Conservation (phyloP, 1,140 invertebrate genomes). For the Drosophila hydei region DNA sequence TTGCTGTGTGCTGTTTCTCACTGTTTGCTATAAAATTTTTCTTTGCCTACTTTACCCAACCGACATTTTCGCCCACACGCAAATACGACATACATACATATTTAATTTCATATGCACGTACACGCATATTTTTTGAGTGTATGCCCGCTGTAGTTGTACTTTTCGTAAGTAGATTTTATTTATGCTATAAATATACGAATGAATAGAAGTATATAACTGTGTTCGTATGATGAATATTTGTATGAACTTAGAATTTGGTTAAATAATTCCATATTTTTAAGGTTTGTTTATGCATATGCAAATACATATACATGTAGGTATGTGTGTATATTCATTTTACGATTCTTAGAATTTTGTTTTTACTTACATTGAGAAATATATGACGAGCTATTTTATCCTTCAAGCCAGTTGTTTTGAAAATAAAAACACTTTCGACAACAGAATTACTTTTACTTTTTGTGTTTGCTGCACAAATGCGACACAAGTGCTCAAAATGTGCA, state of each 20-base stretch:
- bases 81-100: no score
- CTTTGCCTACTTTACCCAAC: slow-evolving; percentile 51
- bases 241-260: no score
- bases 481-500: slow-evolving; percentile 74
- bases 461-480: slow-evolving; percentile 77
- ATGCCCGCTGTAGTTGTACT: neutral
- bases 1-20: slow-evolving; percentile 21
- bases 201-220: no score
- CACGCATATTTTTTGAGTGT: slow-evolving; percentile 1
- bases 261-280: no score
- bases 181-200: neutral
- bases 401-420: slow-evolving; percentile 70
- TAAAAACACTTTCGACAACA: slow-evolving; percentile 75
- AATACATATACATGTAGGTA: no score
- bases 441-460: slow-evolving; percentile 79
- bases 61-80: slow-evolving; percentile 18
- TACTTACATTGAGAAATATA: slow-evolving; percentile 72
- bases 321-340: neutral
- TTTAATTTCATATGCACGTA: no score
- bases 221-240: no score
- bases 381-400: slow-evolving; percentile 77
- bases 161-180: neutral
- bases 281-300: no score
- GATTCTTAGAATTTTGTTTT: neutral
- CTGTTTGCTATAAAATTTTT: slow-evolving; percentile 34